Conservation (phyloP, 2,888 invertebrate genomes). For the Pharmacophagus antenor region DNA sequence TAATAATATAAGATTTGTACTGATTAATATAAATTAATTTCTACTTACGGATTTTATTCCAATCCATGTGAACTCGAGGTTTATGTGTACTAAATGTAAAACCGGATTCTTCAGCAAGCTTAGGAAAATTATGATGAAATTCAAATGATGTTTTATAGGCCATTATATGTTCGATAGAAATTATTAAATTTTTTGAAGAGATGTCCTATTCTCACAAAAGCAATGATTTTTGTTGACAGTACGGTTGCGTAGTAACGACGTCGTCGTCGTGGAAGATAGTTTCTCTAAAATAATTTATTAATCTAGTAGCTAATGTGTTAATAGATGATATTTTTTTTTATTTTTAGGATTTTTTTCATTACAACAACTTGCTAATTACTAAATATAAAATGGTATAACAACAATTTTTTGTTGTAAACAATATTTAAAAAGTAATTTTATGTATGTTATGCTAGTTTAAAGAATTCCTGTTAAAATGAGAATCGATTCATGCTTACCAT, state of each 20-base stretch:
- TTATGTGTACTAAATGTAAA: slow-evolving; percentile 84
- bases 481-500: too few relatives aligned
- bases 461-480: too few relatives aligned
- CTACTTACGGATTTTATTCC: slow-evolving; percentile 84
- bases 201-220: background rate
- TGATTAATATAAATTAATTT: background rate
- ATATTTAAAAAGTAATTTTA: too few relatives aligned
- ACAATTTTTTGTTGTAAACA: too few relatives aligned
- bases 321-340: too few relatives aligned
- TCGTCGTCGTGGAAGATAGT: background rate
- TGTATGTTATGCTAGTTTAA: too few relatives aligned
- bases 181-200: background rate
- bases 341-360: too few relatives aligned
- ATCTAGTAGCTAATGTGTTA: too few relatives aligned
- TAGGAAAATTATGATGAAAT: slow-evolving; percentile 85
- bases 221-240: slow-evolving; percentile 11
- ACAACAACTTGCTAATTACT: too few relatives aligned
- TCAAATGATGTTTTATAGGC: slow-evolving; percentile 72
- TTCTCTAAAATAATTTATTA: too few relatives aligned
- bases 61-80: slow-evolving; percentile 81
- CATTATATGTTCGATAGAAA: slow-evolving; percentile 44
- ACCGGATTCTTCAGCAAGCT: slow-evolving; percentile 84
- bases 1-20: too few relatives aligned
- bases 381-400: too few relatives aligned
- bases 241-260: slow-evolving; percentile 22